Percentiles rank a stretch among this genome's conserved stretches.
Conservation (phyloP, 2,888 invertebrate species). For the Cheilosia variabilis region DNA sequence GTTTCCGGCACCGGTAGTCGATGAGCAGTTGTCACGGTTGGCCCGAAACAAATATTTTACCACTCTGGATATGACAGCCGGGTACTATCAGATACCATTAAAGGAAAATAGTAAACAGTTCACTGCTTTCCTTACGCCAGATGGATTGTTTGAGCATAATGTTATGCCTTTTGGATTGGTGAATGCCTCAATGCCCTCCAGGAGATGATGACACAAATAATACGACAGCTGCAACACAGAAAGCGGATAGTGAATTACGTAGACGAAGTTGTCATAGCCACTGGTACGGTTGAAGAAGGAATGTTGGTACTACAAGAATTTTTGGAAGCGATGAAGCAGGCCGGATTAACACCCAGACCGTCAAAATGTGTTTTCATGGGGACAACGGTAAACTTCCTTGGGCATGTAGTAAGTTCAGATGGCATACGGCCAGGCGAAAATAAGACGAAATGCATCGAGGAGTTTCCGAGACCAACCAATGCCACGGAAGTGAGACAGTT, state of each 20-base stretch:
- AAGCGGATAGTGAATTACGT: constrained; percentile 1
- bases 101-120: constrained; percentile 75
- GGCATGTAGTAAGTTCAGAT: constrained; percentile 35
- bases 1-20: constrained; percentile 13
- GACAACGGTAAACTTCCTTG: constrained; percentile 44
- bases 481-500: constrained; percentile 52
- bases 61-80: constrained; percentile 16
- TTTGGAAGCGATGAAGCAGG: constrained; percentile 14
- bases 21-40: constrained; percentile 8
- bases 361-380: constrained; percentile 46
- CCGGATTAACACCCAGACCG: constrained; percentile 2
- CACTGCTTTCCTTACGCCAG: constrained; percentile 72
- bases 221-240: background rate
- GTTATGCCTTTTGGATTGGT: too few species aligned
- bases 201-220: constrained; percentile 71
- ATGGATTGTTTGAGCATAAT: too few species aligned
- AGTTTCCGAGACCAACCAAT: constrained; percentile 53
- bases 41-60: background rate
- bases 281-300: background rate
- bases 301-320: background rate
- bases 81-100: constrained; percentile 22
- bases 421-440: constrained; percentile 45
- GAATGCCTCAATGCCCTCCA: constrained; percentile 57
- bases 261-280: constrained; percentile 26
- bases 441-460: constrained; percentile 45